Evolutionary conservation across 2,797 vertebrate species (phyloP).

Genomic region (Geotria australis): DNA sequence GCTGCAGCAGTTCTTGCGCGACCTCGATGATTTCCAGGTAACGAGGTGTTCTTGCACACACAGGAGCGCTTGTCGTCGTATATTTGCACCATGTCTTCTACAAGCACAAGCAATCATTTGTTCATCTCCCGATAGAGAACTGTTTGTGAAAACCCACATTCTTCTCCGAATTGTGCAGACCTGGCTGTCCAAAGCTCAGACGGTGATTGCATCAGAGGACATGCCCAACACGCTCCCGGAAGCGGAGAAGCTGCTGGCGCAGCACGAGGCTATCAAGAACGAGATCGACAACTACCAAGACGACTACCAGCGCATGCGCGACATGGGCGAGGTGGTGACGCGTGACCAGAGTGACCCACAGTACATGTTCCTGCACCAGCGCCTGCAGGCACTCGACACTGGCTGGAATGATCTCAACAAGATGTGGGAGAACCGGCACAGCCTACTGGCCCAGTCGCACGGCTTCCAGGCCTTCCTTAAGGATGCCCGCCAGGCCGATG

Average conservation of each 20-base stretch:
- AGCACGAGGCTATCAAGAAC: conserved; percentile 82
- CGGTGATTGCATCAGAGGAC: conserved; percentile 76
- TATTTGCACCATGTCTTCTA: too few relatives aligned
- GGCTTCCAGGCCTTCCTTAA: conserved; percentile 74
- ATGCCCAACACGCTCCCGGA: conserved; percentile 77
- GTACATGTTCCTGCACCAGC: conserved; percentile 84
- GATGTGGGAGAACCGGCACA: conserved; percentile 98
- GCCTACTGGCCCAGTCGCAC: conserved; percentile 75
- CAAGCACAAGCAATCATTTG: too few relatives aligned
- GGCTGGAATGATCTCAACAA: conserved; percentile 96
- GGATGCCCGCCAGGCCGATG: conserved; percentile 61
- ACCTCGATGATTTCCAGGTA: conserved; percentile 71
- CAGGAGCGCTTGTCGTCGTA: too few relatives aligned
- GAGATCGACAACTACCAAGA: conserved; percentile 89
- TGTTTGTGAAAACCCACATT: too few relatives aligned
- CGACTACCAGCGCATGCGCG: conserved; percentile 95
- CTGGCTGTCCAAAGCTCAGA: conserved; percentile 82
- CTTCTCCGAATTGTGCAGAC: conserved; percentile 10
- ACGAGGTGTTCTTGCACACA: background rate
- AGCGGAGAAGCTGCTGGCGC: conserved; percentile 74
- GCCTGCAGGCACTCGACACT: conserved; percentile 74
- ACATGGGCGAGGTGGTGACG: conserved; percentile 97
- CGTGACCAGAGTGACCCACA: conserved; percentile 79
- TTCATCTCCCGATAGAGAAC: too few relatives aligned
- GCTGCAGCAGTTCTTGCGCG: conserved; percentile 79